Conservation (phyloP, 2,797 vertebrate genomes). For the Garrulus glandarius region DNA sequence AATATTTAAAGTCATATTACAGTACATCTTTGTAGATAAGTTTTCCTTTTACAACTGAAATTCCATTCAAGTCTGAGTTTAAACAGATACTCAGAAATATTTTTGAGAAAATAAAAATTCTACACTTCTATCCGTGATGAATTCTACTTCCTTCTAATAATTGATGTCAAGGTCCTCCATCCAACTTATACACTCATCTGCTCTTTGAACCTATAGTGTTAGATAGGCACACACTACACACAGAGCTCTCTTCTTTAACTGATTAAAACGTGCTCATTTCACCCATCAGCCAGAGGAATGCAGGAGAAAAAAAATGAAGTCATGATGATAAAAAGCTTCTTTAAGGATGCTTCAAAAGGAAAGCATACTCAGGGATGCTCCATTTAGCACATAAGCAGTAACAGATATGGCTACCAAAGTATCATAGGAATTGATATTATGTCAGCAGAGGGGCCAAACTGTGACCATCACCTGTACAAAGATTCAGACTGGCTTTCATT, state of each 20-base stretch:
- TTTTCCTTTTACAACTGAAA: not conserved
- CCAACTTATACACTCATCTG: not conserved
- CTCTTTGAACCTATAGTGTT: constrained; percentile 13
- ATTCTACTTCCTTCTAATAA: constrained; percentile 50
- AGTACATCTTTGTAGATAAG: not conserved
- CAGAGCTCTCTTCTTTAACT: not conserved
- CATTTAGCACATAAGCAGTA: not conserved
- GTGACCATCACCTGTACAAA: not conserved
- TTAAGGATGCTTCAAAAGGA: not conserved
- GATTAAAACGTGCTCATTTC: not conserved
- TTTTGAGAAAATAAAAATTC: constrained; percentile 39
- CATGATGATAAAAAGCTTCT: not conserved
- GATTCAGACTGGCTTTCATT: not conserved
- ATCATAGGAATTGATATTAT: not conserved
- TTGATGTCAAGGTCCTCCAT: constrained; percentile 31
- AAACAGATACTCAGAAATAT: constrained; percentile 26
- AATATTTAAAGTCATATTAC: not conserved
- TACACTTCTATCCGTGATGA: constrained; percentile 28
- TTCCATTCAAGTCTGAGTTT: constrained; percentile 16
- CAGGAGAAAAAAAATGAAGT: not conserved
- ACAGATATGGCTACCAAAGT: not conserved
- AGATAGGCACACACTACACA: not conserved
- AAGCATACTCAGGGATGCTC: not conserved
- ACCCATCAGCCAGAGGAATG: not conserved
- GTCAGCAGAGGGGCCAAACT: not conserved